These are phyloP conservation scores for Forbesichthys papilliferus DNA, from an alignment of 2,113 vertebrate genomes.

Conservation along the genomic window DNA sequence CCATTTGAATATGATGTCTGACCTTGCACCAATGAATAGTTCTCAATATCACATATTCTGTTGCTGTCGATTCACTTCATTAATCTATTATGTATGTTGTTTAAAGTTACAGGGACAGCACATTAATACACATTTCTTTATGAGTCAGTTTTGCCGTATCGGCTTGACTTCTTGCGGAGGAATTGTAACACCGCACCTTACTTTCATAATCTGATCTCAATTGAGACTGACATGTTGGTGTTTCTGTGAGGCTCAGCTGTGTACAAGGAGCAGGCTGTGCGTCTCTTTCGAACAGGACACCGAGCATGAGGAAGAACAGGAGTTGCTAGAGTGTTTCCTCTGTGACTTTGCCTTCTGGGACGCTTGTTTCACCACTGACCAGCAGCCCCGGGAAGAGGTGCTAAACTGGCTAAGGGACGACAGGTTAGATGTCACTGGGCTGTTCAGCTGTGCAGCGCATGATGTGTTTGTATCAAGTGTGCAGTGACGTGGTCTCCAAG, in stretches of 20 bases:
- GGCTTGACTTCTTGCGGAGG: too few species aligned
- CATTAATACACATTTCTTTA: too few species aligned
- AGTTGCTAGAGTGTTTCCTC: constrained; percentile 58
- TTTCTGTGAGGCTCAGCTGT: constrained; percentile 41
- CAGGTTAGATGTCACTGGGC: constrained; percentile 50
- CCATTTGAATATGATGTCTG: not conserved
- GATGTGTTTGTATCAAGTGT: not conserved
- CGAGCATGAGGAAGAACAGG: constrained; percentile 10
- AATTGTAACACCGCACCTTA: too few species aligned
- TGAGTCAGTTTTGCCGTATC: too few species aligned
- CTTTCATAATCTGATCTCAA: too few species aligned
- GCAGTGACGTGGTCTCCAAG: not conserved
- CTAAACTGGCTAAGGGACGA: constrained; percentile 64
- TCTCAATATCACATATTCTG: too few species aligned
- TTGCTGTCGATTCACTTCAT: too few species aligned
- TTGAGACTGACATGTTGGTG: not conserved
- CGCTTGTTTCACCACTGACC: constrained; percentile 62
- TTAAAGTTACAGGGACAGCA: too few species aligned
- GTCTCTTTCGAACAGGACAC: too few species aligned
- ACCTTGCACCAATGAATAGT: too few species aligned
- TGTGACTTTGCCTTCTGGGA: constrained; percentile 75
- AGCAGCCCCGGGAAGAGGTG: constrained; percentile 63
- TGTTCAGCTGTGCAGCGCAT: not conserved
- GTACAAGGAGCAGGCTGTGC: constrained; percentile 29
- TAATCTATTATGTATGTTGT: too few species aligned